A percentile compares a stretch with the other conserved stretches of the same genome.
Evolutionary conservation across 2,113 vertebrate genomes (phyloP).

Genomic region (Solea solea): DNA sequence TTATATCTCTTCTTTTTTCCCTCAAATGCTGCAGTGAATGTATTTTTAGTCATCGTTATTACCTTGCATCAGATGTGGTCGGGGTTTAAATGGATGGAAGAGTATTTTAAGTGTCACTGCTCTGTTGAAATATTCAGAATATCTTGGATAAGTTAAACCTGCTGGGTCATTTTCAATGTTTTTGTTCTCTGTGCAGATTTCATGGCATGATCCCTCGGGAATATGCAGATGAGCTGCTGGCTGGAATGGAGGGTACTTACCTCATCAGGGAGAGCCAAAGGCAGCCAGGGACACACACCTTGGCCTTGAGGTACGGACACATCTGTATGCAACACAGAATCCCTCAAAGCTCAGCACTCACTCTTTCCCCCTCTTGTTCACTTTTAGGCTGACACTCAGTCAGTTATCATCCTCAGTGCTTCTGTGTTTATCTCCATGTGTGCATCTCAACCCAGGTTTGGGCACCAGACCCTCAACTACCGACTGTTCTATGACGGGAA

Average conservation of each 20-base stretch:
- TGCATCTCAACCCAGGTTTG: constrained; percentile 84
- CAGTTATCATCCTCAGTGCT: neutral
- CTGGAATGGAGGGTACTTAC: constrained; percentile 90
- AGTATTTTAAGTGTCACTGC: constrained; percentile 16
- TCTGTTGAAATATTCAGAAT: neutral
- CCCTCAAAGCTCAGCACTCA: neutral
- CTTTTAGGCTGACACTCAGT: neutral
- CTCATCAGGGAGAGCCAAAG: constrained; percentile 97
- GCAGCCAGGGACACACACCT: constrained; percentile 94
- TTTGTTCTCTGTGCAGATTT: constrained; percentile 83
- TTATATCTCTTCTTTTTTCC: neutral
- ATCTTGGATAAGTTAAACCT: too few species aligned
- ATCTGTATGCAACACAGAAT: constrained; percentile 17
- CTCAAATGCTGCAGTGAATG: neutral
- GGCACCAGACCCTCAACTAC: constrained; percentile 96
- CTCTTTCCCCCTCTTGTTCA: neutral
- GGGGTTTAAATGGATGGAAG: constrained; percentile 15
- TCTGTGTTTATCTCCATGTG: neutral
- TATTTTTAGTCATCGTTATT: constrained; percentile 31
- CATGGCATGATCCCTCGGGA: constrained; percentile 95
- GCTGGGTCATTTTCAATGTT: neutral
- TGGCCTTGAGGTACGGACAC: constrained; percentile 90
- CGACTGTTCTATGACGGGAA: constrained; percentile 97
- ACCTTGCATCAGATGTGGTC: constrained; percentile 19
- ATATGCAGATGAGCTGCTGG: constrained; percentile 91